phyloP scores from a whole-genome alignment of 2,888 invertebrate genomes.

The Plagodis dolabraria region DNA sequence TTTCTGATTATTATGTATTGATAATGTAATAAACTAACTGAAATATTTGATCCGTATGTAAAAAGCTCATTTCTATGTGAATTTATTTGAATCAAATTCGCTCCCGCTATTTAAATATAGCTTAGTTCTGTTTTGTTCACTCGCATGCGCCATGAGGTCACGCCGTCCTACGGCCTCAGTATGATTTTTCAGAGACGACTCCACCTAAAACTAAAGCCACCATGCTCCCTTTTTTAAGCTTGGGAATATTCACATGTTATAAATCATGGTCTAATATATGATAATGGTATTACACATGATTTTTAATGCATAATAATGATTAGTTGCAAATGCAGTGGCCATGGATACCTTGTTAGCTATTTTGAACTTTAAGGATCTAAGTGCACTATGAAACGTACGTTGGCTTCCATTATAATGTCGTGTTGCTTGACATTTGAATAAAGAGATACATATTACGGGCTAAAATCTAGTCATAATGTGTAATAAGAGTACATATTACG shows the following conservation, averaged over 20 bases:
- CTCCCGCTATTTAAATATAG: no score
- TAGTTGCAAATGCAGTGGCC: constrained; percentile 25
- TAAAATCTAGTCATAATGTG: constrained; percentile 35
- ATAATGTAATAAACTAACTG: no score
- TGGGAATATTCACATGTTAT: constrained; percentile 31
- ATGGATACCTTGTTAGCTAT: constrained; percentile 3
- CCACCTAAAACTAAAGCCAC: no score
- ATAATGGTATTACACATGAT: constrained; percentile 23
- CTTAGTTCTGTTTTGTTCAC: no score
- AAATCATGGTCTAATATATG: constrained; percentile 30
- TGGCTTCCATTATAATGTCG: constrained; percentile 49
- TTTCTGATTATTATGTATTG: no score
- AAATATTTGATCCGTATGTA: no score
- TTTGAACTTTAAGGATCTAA: constrained; percentile 10
- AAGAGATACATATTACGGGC: constrained; percentile 51
- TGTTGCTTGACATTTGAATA: constrained; percentile 55
- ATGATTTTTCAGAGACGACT: no score
- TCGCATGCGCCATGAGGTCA: no score
- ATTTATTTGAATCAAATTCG: no score
- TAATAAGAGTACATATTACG: constrained; percentile 31
- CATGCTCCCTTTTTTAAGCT: constrained; percentile 13
- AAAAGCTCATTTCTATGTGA: no score
- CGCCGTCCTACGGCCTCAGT: no score
- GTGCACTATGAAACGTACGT: constrained; percentile 38
- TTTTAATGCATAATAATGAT: constrained; percentile 42